Base-by-base conservation (phyloP, 2,797 vertebrate species). In the Synaphobranchus kaupii region DNA sequence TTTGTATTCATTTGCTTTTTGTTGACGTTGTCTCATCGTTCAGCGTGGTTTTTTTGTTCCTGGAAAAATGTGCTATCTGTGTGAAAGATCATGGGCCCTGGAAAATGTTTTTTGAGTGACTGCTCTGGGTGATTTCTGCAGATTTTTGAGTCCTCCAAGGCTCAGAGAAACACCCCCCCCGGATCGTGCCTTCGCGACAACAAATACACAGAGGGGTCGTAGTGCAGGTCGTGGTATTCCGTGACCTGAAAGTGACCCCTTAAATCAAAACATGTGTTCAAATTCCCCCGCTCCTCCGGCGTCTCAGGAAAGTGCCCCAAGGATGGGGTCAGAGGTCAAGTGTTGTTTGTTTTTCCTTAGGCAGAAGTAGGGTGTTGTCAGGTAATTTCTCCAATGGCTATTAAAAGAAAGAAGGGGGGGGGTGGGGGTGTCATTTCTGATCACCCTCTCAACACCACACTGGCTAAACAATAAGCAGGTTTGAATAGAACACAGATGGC, bases 321-420 rank as follows among this genome's bases (percentile, higher is more conserved):
- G 2, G 9, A 9, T 10, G 56, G 66, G 87, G 84, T 83, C 20
- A 88, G 28, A 88, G 78, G 58, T 82, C 58, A 85, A 54, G n/a
- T 60, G 52, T 60, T 50, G 31, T 63, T 82, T 88, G 84, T 85
- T 88, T 85, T 52, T 20, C 31, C 47, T 44, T 20, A 22, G 13
- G 15, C 13, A 44, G 31, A 17, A 56, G 56, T 39, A 28, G 54
- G 12, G 83, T 13, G 15, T 78, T 50, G 71, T 76, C 48, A 39
- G 25, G 84, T 82, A 13, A 85, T 82, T 82, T 80, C 87, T 68
- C 84, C 20, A 88, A 50, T 50, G 48, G 76, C 58, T 31, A 82
- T 85, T 68, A 10, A 28, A 88, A 44, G 34, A 83, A 86, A 20
- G 47, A 12, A 52, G 52, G 52, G 20, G 22, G 47, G 25, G 68